Evolutionary conservation across 2,797 vertebrate species (phyloP).

Genomic region (Lophotriccus pileatus): DNA sequence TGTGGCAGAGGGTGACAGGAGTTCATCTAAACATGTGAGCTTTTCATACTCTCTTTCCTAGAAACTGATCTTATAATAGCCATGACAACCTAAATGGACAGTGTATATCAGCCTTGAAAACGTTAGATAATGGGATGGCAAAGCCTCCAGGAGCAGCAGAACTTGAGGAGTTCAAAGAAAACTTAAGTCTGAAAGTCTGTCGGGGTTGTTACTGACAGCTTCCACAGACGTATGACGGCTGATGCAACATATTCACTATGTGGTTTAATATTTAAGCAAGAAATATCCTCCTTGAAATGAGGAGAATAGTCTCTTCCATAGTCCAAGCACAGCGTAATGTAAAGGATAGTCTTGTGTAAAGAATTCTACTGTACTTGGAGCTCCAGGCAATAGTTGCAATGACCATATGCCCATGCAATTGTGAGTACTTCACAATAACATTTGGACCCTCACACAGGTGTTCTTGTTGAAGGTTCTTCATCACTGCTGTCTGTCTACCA

Average conservation of each 20-base stretch:
- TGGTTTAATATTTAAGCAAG: background rate
- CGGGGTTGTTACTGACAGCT: background rate
- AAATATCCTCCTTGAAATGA: background rate
- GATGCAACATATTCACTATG: background rate
- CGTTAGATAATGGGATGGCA: background rate
- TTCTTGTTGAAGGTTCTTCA: background rate
- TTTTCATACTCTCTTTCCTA: background rate
- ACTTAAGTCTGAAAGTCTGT: background rate
- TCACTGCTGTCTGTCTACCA: background rate
- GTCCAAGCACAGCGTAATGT: background rate
- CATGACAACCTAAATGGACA: background rate
- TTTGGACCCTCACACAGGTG: fast-evolving
- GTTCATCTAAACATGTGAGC: background rate
- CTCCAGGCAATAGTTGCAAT: background rate
- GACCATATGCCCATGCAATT: background rate
- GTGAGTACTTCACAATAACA: background rate
- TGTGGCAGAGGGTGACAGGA: background rate
- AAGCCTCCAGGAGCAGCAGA: background rate
- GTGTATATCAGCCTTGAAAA: background rate
- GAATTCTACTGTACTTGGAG: background rate
- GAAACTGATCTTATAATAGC: background rate
- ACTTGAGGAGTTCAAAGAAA: background rate
- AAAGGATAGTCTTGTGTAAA: background rate
- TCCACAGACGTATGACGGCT: background rate
- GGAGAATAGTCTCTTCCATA: background rate